phyloP scores from a whole-genome alignment of 2,797 vertebrate species.

The Hafferia zeledoni region DNA sequence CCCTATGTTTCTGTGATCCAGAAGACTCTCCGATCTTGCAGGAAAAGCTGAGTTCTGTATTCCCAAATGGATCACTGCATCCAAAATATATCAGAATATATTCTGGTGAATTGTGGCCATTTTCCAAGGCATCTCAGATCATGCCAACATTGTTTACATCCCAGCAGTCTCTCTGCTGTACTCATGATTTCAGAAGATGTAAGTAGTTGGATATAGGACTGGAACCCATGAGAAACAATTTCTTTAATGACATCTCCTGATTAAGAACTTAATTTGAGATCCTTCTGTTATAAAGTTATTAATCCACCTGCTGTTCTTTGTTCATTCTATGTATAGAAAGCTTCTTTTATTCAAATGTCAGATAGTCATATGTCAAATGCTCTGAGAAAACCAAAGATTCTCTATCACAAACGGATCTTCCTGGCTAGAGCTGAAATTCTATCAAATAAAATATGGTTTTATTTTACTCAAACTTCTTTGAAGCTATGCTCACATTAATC shows the following conservation, averaged over 20 bases:
- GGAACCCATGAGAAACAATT: background rate
- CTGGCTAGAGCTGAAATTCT: background rate
- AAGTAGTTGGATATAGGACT: background rate
- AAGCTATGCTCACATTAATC: background rate
- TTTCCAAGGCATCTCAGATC: background rate
- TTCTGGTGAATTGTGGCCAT: background rate
- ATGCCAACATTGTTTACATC: background rate
- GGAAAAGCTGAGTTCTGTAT: background rate
- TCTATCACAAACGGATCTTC: background rate
- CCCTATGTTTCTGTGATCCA: background rate
- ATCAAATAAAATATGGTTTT: background rate
- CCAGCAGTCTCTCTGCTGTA: background rate
- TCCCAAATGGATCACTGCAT: background rate
- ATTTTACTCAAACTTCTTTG: background rate
- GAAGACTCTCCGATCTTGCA: background rate
- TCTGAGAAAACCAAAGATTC: background rate
- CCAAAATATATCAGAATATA: background rate
- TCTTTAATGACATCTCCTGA: background rate
- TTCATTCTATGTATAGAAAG: background rate
- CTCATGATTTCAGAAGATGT: background rate
- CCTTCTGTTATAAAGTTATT: background rate
- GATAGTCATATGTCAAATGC: background rate
- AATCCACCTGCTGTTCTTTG: background rate
- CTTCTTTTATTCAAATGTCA: constrained; percentile 24
- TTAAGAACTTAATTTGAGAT: background rate